Percentiles rank a stretch among this genome's conserved stretches.
These are phyloP conservation scores for Anoplophora glabripennis DNA, from an alignment of 1,140 invertebrate species.

Conservation along the genomic window DNA sequence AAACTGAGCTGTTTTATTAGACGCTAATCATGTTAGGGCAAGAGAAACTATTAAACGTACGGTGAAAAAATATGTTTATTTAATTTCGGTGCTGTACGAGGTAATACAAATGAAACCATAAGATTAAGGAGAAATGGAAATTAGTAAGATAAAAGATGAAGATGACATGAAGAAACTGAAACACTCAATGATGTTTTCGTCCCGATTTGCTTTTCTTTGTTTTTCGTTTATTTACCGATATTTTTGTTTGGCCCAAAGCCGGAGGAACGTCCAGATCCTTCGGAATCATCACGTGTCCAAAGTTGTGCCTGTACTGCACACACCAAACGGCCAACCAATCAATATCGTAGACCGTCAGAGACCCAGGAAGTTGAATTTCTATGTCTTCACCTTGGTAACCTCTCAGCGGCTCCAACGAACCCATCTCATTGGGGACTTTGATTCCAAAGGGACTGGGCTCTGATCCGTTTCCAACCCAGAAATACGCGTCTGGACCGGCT, in stretches of 20 bases:
- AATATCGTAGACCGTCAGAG: conserved; percentile 85
- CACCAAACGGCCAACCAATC: conserved; percentile 92
- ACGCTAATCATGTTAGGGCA: no score
- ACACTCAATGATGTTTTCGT: no score
- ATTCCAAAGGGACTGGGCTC: conserved; percentile 78
- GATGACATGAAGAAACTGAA: no score
- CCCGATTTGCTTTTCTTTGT: no score
- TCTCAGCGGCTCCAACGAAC: conserved; percentile 72
- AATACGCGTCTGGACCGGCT: conserved; percentile 84
- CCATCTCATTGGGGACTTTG: conserved; percentile 80
- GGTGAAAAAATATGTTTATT: no score
- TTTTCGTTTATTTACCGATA: conserved; percentile 83
- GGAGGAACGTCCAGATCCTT: conserved; percentile 87
- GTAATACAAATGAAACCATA: no score
- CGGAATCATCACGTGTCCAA: conserved; percentile 85
- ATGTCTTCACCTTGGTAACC: conserved; percentile 89
- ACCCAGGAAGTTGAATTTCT: conserved; percentile 80
- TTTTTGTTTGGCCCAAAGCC: conserved; percentile 82
- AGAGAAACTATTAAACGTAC: no score
- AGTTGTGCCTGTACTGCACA: conserved; percentile 81
- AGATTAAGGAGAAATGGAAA: no score
- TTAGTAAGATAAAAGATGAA: no score
- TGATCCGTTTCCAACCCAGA: conserved; percentile 85
- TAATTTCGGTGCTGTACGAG: no score
- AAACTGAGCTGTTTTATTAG: no score